phyloP scores from a whole-genome alignment of 2,797 vertebrate species.

The Fistularia commersonii region DNA sequence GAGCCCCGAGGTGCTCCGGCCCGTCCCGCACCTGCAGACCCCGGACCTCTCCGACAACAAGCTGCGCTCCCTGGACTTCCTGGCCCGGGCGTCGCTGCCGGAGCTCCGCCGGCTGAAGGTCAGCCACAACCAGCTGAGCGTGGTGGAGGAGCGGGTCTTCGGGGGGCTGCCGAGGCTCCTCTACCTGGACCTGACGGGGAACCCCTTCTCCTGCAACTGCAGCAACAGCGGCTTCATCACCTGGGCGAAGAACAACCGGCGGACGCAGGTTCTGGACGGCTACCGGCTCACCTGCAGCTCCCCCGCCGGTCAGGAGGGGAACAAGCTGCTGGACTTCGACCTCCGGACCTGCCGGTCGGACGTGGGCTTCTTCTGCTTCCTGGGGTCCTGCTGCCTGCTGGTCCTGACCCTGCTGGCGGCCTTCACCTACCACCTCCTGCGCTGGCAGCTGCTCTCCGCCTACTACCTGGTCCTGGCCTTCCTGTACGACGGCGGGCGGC shows the following conservation, averaged over 20 bases:
- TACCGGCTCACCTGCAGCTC: slow-evolving; percentile 59
- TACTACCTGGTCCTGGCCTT: slow-evolving; percentile 66
- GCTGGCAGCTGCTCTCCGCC: slow-evolving; percentile 59
- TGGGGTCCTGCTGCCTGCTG: slow-evolving; percentile 23
- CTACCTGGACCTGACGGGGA: slow-evolving; percentile 57
- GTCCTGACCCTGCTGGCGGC: slow-evolving; percentile 40
- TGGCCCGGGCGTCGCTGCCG: slow-evolving; percentile 44
- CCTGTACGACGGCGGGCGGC: slow-evolving; percentile 43
- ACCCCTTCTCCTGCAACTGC: slow-evolving; percentile 66
- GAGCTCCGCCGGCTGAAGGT: slow-evolving; percentile 59
- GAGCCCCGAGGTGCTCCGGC: slow-evolving; percentile 40
- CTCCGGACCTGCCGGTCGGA: slow-evolving; percentile 25
- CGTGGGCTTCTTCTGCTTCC: slow-evolving; percentile 39
- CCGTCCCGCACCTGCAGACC: slow-evolving; percentile 41
- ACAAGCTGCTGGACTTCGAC: slow-evolving; percentile 53
- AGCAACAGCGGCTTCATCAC: slow-evolving; percentile 49
- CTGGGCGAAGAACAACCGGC: slow-evolving; percentile 32
- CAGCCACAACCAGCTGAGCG: slow-evolving; percentile 47
- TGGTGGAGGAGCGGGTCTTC: slow-evolving; percentile 28
- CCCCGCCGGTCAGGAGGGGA: slow-evolving; percentile 32
- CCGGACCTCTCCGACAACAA: slow-evolving; percentile 50
- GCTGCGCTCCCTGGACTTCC: slow-evolving; percentile 63
- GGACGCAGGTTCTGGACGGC: slow-evolving; percentile 59
- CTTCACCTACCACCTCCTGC: slow-evolving; percentile 59
- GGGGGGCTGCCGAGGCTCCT: slow-evolving; percentile 35